phyloP scores from a whole-genome alignment of 1,140 invertebrate species.

The Cherax quadricarinatus region DNA sequence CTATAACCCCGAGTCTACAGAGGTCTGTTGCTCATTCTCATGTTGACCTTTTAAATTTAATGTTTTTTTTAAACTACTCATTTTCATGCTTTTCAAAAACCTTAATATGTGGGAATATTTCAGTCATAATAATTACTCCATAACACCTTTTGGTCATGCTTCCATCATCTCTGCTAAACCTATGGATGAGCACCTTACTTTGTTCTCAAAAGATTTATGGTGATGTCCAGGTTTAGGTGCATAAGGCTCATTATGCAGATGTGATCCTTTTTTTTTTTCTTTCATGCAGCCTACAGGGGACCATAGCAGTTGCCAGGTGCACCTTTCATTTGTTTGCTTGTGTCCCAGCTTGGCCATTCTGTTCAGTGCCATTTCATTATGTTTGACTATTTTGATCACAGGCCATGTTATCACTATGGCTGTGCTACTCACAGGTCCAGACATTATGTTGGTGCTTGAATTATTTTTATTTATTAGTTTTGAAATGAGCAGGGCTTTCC shows the following conservation, averaged over 20 bases:
- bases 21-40: background rate
- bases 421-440: conserved; percentile 13
- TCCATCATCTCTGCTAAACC: conserved; percentile 32
- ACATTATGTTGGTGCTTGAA: conserved; percentile 3
- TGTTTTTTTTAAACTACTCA: conserved; percentile 17
- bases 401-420: conserved; percentile 2
- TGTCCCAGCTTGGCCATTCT: conserved; percentile 51
- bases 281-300: conserved; percentile 70
- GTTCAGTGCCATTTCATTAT: conserved; percentile 44
- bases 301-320: conserved; percentile 71
- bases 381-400: conserved; percentile 20
- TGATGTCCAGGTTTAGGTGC: conserved; percentile 34
- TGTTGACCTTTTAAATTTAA: conserved; percentile 16
- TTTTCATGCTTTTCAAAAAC: conserved; percentile 27
- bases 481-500: conserved; percentile 57
- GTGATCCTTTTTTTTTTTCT: conserved; percentile 66
- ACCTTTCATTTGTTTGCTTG: conserved; percentile 69
- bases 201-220: conserved; percentile 18
- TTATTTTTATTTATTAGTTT: conserved; percentile 20
- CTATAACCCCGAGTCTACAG: background rate
- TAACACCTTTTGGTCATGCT: conserved; percentile 40
- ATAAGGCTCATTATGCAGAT: conserved; percentile 64
- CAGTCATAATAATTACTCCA: conserved; percentile 5
- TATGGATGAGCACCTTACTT: conserved; percentile 52
- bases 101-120: conserved; percentile 16